Conservation (phyloP, 2,113 vertebrate species). For the Microcebus ravelobensis region DNA sequence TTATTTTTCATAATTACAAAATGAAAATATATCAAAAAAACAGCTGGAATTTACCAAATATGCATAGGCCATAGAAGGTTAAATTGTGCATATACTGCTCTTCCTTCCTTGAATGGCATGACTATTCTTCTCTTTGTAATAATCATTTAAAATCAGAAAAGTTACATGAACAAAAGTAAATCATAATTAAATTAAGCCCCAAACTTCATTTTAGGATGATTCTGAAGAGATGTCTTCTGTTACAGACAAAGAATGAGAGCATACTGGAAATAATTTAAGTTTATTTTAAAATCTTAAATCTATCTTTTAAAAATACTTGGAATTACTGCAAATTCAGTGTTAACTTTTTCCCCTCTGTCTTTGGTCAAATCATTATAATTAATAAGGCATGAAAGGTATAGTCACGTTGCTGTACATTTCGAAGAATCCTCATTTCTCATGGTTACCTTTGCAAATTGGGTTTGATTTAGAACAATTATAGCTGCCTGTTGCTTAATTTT, state of each 20-base stretch:
- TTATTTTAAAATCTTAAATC: not conserved
- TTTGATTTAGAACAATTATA: not conserved
- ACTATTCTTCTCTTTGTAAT: not conserved
- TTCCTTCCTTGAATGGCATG: not conserved
- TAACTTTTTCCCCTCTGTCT: not conserved
- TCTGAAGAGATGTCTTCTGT: not conserved
- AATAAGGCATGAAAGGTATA: not conserved
- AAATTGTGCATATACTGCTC: not conserved
- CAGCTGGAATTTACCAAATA: not conserved
- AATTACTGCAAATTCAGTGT: not conserved
- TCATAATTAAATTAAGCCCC: not conserved
- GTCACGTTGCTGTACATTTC: not conserved
- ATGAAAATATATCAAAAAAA: not conserved
- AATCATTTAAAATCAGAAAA: not conserved
- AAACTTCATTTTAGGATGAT: not conserved
- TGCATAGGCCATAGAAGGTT: not conserved
- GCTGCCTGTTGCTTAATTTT: not conserved
- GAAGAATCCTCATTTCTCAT: not conserved
- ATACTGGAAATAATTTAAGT: not conserved
- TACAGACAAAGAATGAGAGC: not conserved
- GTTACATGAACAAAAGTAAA: not conserved
- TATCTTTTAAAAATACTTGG: not conserved
- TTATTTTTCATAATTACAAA: not conserved
- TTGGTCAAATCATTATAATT: not conserved
- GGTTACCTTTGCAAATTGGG: not conserved